A percentile compares a stretch with the other conserved stretches of the same genome.
phyloP scores from a whole-genome alignment of 23 tunicate species.

The Styela clava region DNA sequence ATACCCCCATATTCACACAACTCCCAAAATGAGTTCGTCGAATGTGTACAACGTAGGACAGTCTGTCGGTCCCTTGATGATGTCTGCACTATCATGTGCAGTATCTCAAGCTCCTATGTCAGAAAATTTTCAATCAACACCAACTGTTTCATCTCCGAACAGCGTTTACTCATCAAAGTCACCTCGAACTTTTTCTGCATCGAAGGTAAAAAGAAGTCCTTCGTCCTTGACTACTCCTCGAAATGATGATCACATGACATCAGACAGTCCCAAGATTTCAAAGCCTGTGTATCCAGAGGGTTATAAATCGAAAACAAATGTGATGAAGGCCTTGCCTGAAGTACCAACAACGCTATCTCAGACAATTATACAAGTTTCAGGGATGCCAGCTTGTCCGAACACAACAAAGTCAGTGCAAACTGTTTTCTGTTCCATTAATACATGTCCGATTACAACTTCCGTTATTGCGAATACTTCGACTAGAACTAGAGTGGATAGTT shows the following conservation, averaged over 20 bases:
- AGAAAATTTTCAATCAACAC: neutral
- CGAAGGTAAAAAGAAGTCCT: neutral
- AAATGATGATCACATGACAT: neutral
- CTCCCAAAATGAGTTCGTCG: slow-evolving; percentile 37
- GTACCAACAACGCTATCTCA: neutral
- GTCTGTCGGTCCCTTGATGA: slow-evolving; percentile 62
- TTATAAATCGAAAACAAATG: neutral
- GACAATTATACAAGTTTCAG: slow-evolving; percentile 1
- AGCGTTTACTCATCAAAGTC: neutral
- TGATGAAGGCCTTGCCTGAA: neutral
- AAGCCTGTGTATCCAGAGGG: neutral
- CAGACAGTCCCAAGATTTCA: neutral
- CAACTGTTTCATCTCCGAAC: neutral
- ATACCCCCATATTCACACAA: slow-evolving; percentile 67
- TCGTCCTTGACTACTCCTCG: slow-evolving; percentile 10
- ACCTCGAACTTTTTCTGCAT: neutral
- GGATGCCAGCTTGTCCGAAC: neutral
- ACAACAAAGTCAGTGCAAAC: neutral
- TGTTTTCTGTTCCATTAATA: neutral
- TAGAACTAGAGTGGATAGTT: neutral
- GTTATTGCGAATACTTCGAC: neutral
- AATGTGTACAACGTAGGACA: slow-evolving; percentile 23
- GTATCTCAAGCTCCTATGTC: neutral
- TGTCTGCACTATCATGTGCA: slow-evolving; percentile 61
- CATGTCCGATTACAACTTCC: slow-evolving; percentile 2